Conservation (phyloP, 2,888 invertebrate species). For the Agrochola circellaris region DNA sequence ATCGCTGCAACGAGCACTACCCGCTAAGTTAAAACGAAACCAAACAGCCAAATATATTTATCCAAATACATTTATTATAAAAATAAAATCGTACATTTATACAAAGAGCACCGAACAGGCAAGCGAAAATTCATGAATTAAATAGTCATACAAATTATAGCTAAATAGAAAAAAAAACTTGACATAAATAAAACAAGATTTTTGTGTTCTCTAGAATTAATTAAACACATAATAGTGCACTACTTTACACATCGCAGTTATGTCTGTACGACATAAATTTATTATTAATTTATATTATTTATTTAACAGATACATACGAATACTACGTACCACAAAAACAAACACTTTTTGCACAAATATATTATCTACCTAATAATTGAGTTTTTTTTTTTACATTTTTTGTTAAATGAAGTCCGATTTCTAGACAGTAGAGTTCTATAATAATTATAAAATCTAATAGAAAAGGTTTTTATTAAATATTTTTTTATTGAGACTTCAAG, state of each 20-base stretch:
- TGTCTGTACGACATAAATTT: not conserved
- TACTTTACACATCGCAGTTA: not conserved
- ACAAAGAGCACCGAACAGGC: constrained; percentile 13
- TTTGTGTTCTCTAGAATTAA: not conserved
- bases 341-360: not conserved
- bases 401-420: not conserved
- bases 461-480: not conserved
- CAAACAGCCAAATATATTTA: not conserved
- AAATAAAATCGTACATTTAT: not conserved
- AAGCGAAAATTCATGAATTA: not conserved
- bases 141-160: not conserved
- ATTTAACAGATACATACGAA: not conserved
- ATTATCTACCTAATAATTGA: not conserved
- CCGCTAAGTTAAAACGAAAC: not conserved
- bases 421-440: too few species aligned
- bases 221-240: too few species aligned
- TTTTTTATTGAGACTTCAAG: not conserved
- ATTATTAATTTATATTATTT: too few species aligned
- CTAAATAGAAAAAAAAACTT: not conserved
- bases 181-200: not conserved
- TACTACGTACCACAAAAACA: not conserved
- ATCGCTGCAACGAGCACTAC: not conserved
- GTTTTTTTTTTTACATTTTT: too few species aligned
- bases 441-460: not conserved
- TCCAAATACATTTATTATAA: constrained; percentile 15